Evolutionary conservation across 2,113 vertebrate species (phyloP), one percentile per base, ranked within the genome.

Genomic region (Puma concolor): DNA sequence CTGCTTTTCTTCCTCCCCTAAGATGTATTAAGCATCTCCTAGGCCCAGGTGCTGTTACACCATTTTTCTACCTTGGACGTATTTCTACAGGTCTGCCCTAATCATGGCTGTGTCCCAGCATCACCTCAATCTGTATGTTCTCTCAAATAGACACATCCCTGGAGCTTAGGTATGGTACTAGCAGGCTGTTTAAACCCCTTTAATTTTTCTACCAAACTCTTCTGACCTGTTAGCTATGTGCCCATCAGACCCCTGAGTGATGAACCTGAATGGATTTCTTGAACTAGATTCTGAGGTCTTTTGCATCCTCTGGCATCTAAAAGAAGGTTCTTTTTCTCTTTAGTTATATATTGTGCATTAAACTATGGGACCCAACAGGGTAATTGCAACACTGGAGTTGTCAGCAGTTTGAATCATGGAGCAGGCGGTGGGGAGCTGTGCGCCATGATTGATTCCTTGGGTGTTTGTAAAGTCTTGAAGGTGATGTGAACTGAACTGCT

Each of bases 281-380:
- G 44, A 96, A 95, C 63, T 87, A 81, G 41, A 84, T 60, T 9
- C 57, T 12, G 38, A 95, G 33, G 52, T 17, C 44, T 76, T 94
- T 93, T 63, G 41, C 25, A 64, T 84, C 8, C 67, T 89, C 67
- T n/a, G 50, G 54, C 4, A 81, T 88, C 69, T 80, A n/a, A 93
- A 96, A 91, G 14, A 50, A 84, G 69, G 10, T 54, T 91, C 21
- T 79, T 50, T 81, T 0, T 57, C 71, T 92, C 57, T 94, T 93
- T 60, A 31, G 60, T 96, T 96, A 66, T 27, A 12, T 87, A 80
- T 89, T 82, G 52, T 60, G 41, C 71, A 50, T 93, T 96, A 90
- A 95, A 54, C 87, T 54, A 27, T 94, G 87, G 76, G 82, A 54
- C 64, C 87, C 79, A n/a, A 31, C 29, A 92, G 95, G 50, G 52